Percentiles rank a stretch among this genome's conserved stretches.
These are phyloP conservation scores for Paratilapia polleni DNA, from an alignment of 2,113 vertebrate genomes.

Conservation along the genomic window DNA sequence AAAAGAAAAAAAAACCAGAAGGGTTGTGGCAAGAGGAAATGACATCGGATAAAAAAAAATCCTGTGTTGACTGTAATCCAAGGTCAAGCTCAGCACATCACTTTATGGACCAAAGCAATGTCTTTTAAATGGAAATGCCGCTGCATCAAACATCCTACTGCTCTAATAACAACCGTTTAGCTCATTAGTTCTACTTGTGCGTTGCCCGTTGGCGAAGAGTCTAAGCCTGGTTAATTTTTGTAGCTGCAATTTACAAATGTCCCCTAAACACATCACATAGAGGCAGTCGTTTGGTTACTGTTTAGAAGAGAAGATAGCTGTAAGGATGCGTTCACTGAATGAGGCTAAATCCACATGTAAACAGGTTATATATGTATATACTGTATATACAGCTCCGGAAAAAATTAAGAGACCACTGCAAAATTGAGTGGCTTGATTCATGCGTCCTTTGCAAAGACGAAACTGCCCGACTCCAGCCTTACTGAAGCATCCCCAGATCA, in stretches of 20 bases:
- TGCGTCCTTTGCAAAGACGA: no score
- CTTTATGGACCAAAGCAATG: neutral
- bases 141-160: conserved; percentile 14
- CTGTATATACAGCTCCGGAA: no score
- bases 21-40: conserved; percentile 11
- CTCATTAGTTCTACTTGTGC: neutral
- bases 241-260: neutral
- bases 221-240: neutral
- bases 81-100: neutral
- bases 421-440: no score
- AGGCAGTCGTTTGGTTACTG: no score
- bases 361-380: no score
- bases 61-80: neutral
- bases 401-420: no score
- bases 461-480: no score
- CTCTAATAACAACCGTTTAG: neutral
- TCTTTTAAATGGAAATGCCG: neutral
- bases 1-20: no score
- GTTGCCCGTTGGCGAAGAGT: neutral
- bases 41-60: neutral
- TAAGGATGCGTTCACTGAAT: no score
- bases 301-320: no score
- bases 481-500: no score
- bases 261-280: neutral
- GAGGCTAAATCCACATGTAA: no score